A percentile compares a stretch with the other conserved stretches of the same genome.
Conservation (phyloP, 2,113 vertebrate genomes). For the Ochotona princeps region DNA sequence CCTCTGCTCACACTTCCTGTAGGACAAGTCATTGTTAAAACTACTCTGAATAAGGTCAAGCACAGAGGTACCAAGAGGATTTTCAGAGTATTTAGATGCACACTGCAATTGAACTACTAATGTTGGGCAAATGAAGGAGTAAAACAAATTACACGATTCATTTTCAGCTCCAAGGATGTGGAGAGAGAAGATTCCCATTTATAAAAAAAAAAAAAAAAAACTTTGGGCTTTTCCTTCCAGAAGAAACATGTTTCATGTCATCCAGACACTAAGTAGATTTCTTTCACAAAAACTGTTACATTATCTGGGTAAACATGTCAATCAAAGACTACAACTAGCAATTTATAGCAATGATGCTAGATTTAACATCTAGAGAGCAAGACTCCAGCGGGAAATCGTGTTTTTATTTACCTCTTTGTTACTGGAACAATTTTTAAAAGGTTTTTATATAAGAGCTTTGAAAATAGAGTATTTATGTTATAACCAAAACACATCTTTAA, state of each 20-base stretch:
- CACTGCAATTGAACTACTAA: constrained; percentile 23
- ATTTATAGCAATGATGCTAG: constrained; percentile 86
- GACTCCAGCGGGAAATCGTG: constrained; percentile 80
- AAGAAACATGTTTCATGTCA: constrained; percentile 83
- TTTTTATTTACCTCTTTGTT: constrained; percentile 85
- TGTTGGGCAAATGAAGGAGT: constrained; percentile 65
- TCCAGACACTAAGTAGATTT: constrained; percentile 87
- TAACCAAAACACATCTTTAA: constrained; percentile 79
- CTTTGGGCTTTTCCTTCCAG: constrained; percentile 81
- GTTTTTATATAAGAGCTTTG: constrained; percentile 62
- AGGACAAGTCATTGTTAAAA: background rate
- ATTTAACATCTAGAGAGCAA: constrained; percentile 82
- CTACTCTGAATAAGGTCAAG: constrained; percentile 32
- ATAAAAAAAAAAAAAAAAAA: constrained; percentile 73
- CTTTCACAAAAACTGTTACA: constrained; percentile 87
- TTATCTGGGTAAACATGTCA: constrained; percentile 89
- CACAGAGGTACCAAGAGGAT: background rate
- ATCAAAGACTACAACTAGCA: constrained; percentile 87
- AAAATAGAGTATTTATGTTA: constrained; percentile 75
- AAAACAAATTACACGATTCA: constrained; percentile 75
- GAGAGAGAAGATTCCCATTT: constrained; percentile 74
- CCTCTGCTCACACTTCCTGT: background rate
- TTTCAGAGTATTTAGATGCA: background rate
- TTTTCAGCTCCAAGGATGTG: constrained; percentile 70
- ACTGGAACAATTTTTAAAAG: constrained; percentile 71